phyloP scores from a whole-genome alignment of 30 jellyfish, hydroid and myxozoan genomes.

The Hydra vulgaris region DNA sequence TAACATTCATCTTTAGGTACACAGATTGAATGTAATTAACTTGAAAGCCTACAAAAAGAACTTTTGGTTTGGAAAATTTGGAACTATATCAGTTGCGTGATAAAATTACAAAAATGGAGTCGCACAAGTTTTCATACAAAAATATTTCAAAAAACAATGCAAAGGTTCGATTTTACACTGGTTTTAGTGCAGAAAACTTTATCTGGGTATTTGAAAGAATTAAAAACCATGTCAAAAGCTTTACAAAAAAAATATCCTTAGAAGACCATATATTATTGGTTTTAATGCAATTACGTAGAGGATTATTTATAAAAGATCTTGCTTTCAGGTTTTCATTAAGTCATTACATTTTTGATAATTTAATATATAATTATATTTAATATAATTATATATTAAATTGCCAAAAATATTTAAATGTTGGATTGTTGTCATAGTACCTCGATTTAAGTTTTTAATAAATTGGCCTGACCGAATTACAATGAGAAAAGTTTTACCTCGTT shows the following conservation, averaged over 20 bases:
- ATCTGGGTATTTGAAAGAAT: too few relatives aligned
- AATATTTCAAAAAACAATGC: too few relatives aligned
- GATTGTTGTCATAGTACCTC: not conserved
- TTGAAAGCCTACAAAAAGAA: not conserved
- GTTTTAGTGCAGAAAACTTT: too few relatives aligned
- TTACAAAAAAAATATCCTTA: not conserved
- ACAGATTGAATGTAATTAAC: not conserved
- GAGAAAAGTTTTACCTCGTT: not conserved
- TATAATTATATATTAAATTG: too few relatives aligned
- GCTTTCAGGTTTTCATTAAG: not conserved
- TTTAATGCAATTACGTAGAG: not conserved
- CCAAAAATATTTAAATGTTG: not conserved
- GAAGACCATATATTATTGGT: not conserved
- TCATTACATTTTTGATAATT: too few relatives aligned
- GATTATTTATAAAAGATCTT: not conserved
- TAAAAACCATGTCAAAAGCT: too few relatives aligned
- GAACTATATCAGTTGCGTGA: too few relatives aligned
- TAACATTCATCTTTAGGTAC: not conserved
- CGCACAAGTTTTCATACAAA: too few relatives aligned
- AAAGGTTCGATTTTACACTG: too few relatives aligned
- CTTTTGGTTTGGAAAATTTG: too few relatives aligned
- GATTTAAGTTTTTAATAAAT: not conserved
- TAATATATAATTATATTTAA: too few relatives aligned
- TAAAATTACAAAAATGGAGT: not conserved
- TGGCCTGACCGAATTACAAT: not conserved